Evolutionary conservation across 2,113 vertebrate genomes (phyloP).

Genomic region (Pangasianodon hypophthalmus): DNA sequence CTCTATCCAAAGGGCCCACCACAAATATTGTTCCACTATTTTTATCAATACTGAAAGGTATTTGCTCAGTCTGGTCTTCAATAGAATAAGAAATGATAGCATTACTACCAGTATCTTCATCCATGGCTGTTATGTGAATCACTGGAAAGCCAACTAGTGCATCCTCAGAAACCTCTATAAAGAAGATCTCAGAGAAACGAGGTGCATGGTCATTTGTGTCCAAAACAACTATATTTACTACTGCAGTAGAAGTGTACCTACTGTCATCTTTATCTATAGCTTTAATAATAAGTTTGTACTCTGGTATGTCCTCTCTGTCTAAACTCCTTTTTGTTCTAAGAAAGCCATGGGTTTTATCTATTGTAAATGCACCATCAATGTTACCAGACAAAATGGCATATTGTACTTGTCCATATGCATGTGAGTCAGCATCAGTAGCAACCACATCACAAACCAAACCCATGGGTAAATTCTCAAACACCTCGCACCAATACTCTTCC

Average conservation of each 20-base stretch:
- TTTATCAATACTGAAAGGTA: constrained; percentile 69
- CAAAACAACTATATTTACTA: constrained; percentile 65
- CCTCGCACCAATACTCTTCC: constrained; percentile 69
- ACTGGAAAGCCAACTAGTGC: constrained; percentile 65
- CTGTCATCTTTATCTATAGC: constrained; percentile 65
- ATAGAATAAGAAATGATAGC: constrained; percentile 67
- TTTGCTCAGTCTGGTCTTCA: constrained; percentile 52
- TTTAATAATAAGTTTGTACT: constrained; percentile 69
- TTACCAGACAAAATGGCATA: constrained; percentile 71
- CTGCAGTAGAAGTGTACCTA: constrained; percentile 59
- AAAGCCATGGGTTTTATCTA: constrained; percentile 68
- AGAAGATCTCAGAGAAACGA: constrained; percentile 70
- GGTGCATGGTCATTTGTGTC: constrained; percentile 77
- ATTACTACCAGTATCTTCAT: constrained; percentile 71
- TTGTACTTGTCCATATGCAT: constrained; percentile 60
- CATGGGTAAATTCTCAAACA: constrained; percentile 69
- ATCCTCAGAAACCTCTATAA: constrained; percentile 68
- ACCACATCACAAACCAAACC: constrained; percentile 67
- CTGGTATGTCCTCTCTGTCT: constrained; percentile 67
- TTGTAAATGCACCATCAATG: constrained; percentile 57
- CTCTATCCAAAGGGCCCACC: constrained; percentile 67
- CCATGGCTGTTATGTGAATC: constrained; percentile 64
- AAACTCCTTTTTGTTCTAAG: constrained; percentile 67
- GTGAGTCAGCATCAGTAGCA: constrained; percentile 71
- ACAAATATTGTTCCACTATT: constrained; percentile 65